A percentile compares a stretch with the other conserved stretches of the same genome.
phyloP scores from a whole-genome alignment of 1,140 invertebrate species.

The Episyrphus balteatus region DNA sequence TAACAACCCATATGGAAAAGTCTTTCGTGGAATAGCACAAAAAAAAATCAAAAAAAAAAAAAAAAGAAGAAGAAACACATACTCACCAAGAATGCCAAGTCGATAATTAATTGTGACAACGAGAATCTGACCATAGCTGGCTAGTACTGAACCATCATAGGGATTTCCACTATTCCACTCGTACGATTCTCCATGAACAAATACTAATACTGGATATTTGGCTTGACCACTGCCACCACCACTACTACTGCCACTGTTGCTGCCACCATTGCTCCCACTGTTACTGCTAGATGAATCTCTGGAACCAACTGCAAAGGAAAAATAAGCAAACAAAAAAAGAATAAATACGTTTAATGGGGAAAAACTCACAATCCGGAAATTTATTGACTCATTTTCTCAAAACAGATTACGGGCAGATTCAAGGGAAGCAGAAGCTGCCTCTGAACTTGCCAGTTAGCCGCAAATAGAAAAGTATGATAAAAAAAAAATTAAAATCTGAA shows the following conservation, averaged over 20 bases:
- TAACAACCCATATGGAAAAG: neutral
- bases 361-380: no score
- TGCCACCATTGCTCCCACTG: slow-evolving; percentile 4
- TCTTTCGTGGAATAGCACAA: no score
- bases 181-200: slow-evolving; percentile 93
- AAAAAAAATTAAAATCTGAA: no score
- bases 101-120: slow-evolving; percentile 97
- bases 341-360: neutral
- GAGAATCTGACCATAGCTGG: slow-evolving; percentile 84
- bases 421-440: no score
- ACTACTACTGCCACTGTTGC: slow-evolving; percentile 1
- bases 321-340: slow-evolving; percentile 26
- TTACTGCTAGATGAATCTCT: slow-evolving; percentile 41
- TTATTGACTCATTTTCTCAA: no score
- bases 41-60: neutral
- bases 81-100: slow-evolving; percentile 87
- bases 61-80: neutral
- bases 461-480: no score
- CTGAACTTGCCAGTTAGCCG: no score
- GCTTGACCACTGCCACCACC: slow-evolving; percentile 18
- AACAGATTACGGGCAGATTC: no score
- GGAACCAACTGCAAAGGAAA: slow-evolving; percentile 50
- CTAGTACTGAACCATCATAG: slow-evolving; percentile 86
- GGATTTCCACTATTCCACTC: slow-evolving; percentile 94
- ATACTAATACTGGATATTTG: slow-evolving; percentile 81